A percentile compares a stretch with the other conserved stretches of the same genome.
These are phyloP conservation scores for Harpalus rufipes DNA, from an alignment of 2,888 invertebrate genomes.

Conservation along the genomic window DNA sequence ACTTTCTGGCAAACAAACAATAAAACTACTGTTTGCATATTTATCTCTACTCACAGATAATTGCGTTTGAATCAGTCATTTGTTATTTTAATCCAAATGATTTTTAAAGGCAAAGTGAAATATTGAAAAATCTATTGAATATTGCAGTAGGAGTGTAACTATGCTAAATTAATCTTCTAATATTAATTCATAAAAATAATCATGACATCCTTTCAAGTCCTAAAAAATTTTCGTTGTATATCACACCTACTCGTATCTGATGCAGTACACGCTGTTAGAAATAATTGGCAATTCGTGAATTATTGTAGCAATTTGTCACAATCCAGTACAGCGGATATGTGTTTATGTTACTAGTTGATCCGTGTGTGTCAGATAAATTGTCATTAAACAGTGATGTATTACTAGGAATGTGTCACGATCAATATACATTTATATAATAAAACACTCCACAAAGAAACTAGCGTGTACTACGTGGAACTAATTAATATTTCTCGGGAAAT, in stretches of 20 bases:
- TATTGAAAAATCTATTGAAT: too few species aligned
- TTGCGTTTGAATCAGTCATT: too few species aligned
- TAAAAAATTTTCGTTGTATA: neutral
- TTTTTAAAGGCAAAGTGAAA: too few species aligned
- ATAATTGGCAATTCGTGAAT: slow-evolving; percentile 36
- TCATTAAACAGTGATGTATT: slow-evolving; percentile 35
- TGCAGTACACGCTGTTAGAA: neutral
- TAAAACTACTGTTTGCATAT: too few species aligned
- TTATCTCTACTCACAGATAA: too few species aligned
- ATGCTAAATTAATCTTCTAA: too few species aligned
- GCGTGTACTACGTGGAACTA: neutral
- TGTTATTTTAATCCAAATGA: too few species aligned
- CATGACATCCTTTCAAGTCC: too few species aligned
- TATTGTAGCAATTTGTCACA: slow-evolving; percentile 31
- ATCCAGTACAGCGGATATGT: slow-evolving; percentile 22
- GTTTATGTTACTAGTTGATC: slow-evolving; percentile 27
- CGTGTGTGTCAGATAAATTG: slow-evolving; percentile 43
- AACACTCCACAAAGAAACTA: neutral
- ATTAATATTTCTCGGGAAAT: neutral
- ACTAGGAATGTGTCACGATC: neutral
- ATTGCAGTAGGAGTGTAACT: too few species aligned
- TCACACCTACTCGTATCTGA: neutral
- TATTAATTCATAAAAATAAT: too few species aligned
- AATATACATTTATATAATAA: slow-evolving; percentile 15
- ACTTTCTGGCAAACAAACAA: too few species aligned